These are phyloP conservation scores for Stegophylla sp. DNA, from an alignment of 2,888 invertebrate genomes.

Conservation along the genomic window DNA sequence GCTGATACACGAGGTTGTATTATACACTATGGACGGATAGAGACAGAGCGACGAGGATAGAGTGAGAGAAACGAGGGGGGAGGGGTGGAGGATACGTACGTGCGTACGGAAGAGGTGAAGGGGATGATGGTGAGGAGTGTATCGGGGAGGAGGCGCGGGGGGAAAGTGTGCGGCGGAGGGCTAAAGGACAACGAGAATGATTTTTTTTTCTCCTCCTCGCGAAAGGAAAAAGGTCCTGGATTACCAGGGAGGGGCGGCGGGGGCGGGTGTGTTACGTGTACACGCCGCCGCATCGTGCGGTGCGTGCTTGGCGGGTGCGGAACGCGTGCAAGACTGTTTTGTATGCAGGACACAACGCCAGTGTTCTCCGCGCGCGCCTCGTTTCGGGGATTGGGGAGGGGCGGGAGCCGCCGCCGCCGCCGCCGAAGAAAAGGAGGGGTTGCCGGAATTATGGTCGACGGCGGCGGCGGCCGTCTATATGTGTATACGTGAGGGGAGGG, in stretches of 20 bases:
- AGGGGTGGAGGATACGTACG: not conserved
- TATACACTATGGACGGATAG: too few species aligned
- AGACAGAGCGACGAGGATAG: not conserved
- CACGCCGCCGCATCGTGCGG: conserved; percentile 6
- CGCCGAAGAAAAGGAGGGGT: conserved; percentile 51
- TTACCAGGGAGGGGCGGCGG: conserved; percentile 34
- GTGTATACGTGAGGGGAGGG: not conserved
- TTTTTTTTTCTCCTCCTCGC: conserved; percentile 42
- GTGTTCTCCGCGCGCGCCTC: too few species aligned
- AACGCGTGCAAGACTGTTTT: conserved; percentile 63
- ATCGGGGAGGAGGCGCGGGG: not conserved
- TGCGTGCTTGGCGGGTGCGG: conserved; percentile 52
- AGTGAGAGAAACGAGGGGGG: not conserved
- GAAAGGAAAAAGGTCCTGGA: conserved; percentile 59
- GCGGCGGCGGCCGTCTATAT: conserved; percentile 42
- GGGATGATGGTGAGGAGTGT: not conserved
- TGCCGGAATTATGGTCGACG: conserved; percentile 59
- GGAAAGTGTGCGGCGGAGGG: not conserved
- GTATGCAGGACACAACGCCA: conserved; percentile 63
- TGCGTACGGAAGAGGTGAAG: not conserved
- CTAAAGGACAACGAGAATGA: conserved; percentile 57
- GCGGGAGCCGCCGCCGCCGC: conserved; percentile 54
- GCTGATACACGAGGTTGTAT: too few species aligned
- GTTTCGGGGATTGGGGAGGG: conserved; percentile 61
- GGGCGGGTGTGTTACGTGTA: not conserved